Base-by-base conservation (phyloP, 1,140 invertebrate species). In the Drosophila oshimai region DNA sequence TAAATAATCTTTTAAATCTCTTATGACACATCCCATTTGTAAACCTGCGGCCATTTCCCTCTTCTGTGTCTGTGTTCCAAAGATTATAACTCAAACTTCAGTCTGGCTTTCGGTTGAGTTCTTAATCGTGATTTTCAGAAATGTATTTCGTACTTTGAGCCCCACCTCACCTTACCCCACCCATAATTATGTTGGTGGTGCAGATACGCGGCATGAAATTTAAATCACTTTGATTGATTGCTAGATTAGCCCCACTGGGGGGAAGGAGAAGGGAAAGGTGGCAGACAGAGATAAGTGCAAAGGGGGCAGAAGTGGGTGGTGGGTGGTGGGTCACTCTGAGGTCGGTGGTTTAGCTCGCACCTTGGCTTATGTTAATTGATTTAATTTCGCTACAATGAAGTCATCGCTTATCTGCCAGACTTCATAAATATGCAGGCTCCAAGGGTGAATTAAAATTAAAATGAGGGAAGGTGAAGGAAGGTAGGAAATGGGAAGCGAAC, bases 151-250 rank as follows among this genome's bases (percentile, higher is more conserved):
- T 17, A 51, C 12, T 37, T 31, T 20, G 28, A 29, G 39, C 44
- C 20, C 33, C 18, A 17, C 29, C 18, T 12, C 44, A 20, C 44
- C 20, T 28, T 15, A 17, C 29, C 18, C 9, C 44, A 20, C 15
- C 24, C 47, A 44, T 51, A 44, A 29, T 31, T 44, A 5, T 64
- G 60, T 31, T 17, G 24, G 57, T 26, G 54, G 29, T 45, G 20
- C 58, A 64, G 79, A 60, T 65, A 81, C 72, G 76, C 64, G 76
- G 73, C 62, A 79, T 79, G 79, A 88, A 88, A 88, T 89, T 88
- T 70, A 89, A 88, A 88, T 88, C 75, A 88, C 77, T 86, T 88
- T 89, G 84, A 88, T 88, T 88, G 84, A 88, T 88, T 89, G 84
- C 62, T 50, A 72, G 84, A 88, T 88, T 89, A 86, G 60, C 18